Evolutionary conservation across 1,140 invertebrate species (phyloP).

Genomic region (Drosophila arizonae): DNA sequence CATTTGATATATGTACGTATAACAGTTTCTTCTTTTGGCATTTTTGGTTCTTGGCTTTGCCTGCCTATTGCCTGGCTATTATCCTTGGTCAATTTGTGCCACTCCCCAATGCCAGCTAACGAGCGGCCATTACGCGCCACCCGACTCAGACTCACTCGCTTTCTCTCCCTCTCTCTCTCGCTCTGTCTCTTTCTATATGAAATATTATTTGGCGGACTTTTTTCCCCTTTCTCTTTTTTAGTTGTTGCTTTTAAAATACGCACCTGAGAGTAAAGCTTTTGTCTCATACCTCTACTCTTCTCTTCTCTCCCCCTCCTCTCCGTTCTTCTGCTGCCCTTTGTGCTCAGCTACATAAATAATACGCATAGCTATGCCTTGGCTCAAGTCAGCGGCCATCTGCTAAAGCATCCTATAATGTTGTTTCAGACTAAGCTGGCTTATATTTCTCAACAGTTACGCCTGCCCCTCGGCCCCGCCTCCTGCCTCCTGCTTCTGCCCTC

Average conservation of each 20-base stretch:
- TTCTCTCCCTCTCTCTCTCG: background rate
- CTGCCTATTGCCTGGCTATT: slow-evolving; percentile 12
- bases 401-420: slow-evolving; percentile 56
- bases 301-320: background rate
- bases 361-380: slow-evolving; percentile 1
- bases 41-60: background rate
- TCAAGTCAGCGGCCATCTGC: slow-evolving; percentile 47
- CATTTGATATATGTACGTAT: background rate
- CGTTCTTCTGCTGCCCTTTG: background rate
- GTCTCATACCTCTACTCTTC: background rate
- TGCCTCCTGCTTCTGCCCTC: background rate
- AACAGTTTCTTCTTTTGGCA: background rate
- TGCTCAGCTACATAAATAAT: slow-evolving; percentile 68
- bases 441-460: slow-evolving; percentile 38
- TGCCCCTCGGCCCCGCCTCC: background rate
- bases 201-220: slow-evolving; percentile 15
- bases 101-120: slow-evolving; percentile 43
- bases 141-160: background rate
- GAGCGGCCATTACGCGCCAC: slow-evolving; percentile 32
- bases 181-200: background rate
- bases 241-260: slow-evolving; percentile 51
- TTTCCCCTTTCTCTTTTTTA: slow-evolving; percentile 18
- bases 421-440: slow-evolving; percentile 63
- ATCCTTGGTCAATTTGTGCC: slow-evolving; percentile 45
- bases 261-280: slow-evolving; percentile 56